Conservation (phyloP, 2,113 vertebrate species). For the Mustela nigripes region DNA sequence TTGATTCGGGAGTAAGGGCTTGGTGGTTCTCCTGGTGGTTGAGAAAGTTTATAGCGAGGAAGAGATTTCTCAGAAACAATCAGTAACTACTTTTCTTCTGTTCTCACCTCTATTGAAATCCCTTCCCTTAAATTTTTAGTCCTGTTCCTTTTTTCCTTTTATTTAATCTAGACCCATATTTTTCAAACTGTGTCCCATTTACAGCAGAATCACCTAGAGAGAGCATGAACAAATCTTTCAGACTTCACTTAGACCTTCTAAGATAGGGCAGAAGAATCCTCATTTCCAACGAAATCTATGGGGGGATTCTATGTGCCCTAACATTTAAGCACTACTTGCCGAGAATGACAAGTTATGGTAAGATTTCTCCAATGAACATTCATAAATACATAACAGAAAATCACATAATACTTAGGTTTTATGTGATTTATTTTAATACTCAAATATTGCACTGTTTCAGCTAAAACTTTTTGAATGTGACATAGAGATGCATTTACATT, state of each 20-base stretch:
- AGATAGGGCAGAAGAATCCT: neutral
- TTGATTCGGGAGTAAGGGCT: neutral
- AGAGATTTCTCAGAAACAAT: neutral
- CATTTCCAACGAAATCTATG: neutral
- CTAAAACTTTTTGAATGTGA: neutral
- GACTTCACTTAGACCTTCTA: neutral
- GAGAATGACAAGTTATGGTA: neutral
- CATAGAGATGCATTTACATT: neutral
- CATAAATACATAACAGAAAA: conserved; percentile 7
- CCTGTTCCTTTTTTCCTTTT: neutral
- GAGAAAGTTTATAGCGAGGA: neutral
- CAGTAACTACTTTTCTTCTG: neutral
- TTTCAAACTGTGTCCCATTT: neutral
- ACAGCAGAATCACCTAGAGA: neutral
- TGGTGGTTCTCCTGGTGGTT: neutral
- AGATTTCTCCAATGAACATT: neutral
- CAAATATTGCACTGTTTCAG: neutral
- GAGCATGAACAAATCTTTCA: neutral
- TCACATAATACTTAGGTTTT: neutral
- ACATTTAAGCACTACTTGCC: neutral
- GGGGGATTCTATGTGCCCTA: neutral
- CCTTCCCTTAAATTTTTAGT: neutral
- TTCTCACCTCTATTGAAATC: neutral
- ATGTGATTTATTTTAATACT: conserved; percentile 15
- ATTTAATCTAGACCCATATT: neutral